Evolutionary conservation across 1,140 invertebrate species (phyloP), one percentile per base, ranked within the genome.

Genomic region (Goniozus legneri): DNA sequence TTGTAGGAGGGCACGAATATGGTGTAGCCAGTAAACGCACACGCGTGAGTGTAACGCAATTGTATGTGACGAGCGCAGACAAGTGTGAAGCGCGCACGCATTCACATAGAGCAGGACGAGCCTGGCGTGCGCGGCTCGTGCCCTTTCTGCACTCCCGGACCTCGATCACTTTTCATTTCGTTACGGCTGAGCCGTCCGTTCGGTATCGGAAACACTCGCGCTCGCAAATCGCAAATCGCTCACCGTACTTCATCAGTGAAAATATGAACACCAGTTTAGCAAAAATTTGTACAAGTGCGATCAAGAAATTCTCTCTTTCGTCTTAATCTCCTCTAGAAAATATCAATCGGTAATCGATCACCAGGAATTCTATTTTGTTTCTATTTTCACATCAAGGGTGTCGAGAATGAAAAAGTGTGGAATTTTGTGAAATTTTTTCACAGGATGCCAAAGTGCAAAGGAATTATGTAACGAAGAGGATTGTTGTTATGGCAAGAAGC

Each of bases 91-190:
- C n/a, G n/a, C n/a, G n/a, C n/a, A n/a, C n/a, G n/a, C n/a, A n/a
- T n/a, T n/a, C n/a, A n/a, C n/a, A n/a, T n/a, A n/a, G n/a, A n/a
- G n/a, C 12, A 50, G 36, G 19, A 37, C 47, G 12, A 22, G 19
- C 18, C 24, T 16, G 19, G 35, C 31, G 50, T 43, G 18, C 43
- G 37, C 39, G 48, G 18, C 21, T 31, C 47, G 32, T 58, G n/a
- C 54, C 51, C 50, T 46, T 37, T 41, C n/a, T 16, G 19, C 44
- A 12, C 36, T 32, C 39, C 32, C 36, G 32, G 40, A 36, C n/a
- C 31, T 30, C 27, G 14, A 47, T 44, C 31, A 41, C 52, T 55
- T 55, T 55, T 52, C 49, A 47, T 55, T 52, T 55, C 52, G 40
- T 55, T 55, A 27, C 35, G 19, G 20, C n/a, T 14, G 15, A 21